phyloP scores from a whole-genome alignment of 2,888 invertebrate genomes.

The Panzeria rudis region DNA sequence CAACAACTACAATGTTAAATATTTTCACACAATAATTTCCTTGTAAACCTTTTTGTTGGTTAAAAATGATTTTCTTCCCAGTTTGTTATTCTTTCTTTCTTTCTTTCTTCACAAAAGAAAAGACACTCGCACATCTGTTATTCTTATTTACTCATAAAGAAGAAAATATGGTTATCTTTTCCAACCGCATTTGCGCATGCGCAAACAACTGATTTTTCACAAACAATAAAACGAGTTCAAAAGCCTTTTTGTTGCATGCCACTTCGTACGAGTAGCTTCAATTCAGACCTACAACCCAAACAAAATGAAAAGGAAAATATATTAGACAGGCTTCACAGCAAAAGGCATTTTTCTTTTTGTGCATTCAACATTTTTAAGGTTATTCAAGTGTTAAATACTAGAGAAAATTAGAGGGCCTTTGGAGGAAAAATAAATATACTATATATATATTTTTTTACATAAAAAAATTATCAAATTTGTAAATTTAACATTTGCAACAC shows the following conservation, averaged over 20 bases:
- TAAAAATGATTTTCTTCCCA: constrained; percentile 29
- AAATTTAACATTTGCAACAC: no score
- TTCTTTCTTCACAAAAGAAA: neutral
- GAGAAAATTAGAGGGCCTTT: constrained; percentile 51
- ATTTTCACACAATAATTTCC: constrained; percentile 68
- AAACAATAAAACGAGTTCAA: constrained; percentile 65
- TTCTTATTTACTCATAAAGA: constrained; percentile 28
- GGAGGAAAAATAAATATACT: neutral
- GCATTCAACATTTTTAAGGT: constrained; percentile 4
- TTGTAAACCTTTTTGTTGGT: constrained; percentile 54
- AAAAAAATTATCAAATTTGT: neutral
- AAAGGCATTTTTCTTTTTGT: neutral
- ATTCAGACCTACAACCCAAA: constrained; percentile 2
- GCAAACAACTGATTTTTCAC: constrained; percentile 62
- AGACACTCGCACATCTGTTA: neutral
- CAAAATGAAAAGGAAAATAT: constrained; percentile 18
- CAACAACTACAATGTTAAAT: constrained; percentile 23
- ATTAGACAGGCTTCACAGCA: constrained; percentile 1
- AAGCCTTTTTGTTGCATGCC: constrained; percentile 58
- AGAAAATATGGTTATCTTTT: constrained; percentile 38
- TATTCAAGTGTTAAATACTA: constrained; percentile 50
- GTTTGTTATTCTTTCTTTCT: constrained; percentile 1
- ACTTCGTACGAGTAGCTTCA: neutral
- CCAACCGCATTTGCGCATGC: constrained; percentile 61
- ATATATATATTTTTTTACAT: no score